Evolutionary conservation across 1,140 invertebrate species (phyloP), one percentile per base, ranked within the genome.

Genomic region (Pectinophora gossypiella): DNA sequence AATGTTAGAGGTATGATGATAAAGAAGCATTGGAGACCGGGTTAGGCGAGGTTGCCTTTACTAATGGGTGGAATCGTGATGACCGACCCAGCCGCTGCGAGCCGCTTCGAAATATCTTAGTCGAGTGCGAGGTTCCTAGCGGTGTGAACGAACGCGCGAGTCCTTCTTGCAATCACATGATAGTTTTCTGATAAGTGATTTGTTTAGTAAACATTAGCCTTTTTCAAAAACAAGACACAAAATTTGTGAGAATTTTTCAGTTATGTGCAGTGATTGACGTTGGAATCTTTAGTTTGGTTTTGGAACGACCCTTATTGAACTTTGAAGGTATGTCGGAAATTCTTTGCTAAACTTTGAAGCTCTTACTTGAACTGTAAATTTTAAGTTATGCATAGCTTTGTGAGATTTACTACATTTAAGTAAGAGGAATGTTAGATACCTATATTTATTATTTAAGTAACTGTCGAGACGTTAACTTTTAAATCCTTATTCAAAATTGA

Each of bases 291-390:
- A n/a, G n/a, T n/a, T n/a, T n/a, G n/a, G 18, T 21, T 43, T 9
- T n/a, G 42, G 42, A 40, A 18, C 18, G 13, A 38, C 5, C 10
- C 40, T 43, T 4, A 20, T 10, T 2, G 19, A 40, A 40, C 19
- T 44, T 44, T 19, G 18, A 44, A 44, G 42, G 42, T 44, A 44
- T 32, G 27, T 32, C 9, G 27, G 27, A 32, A 32, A 2, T 32
- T 32, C 27, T 32, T 32, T 2, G 27, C n/a, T 32, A 32, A 32
- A 32, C 27, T 32, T 32, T 32, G 27, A 3, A n/a, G 27, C n/a
- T 9, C 27, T 32, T 9, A 32, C 27, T n/a, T 32, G n/a, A n/a
- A n/a, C n/a, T n/a, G n/a, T n/a, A n/a, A n/a, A n/a, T n/a, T n/a
- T n/a, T n/a, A n/a, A n/a, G n/a, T n/a, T n/a, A n/a, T n/a, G n/a